Base-by-base conservation (phyloP, 2,888 invertebrate species). In the Mythimna albipuncta region DNA sequence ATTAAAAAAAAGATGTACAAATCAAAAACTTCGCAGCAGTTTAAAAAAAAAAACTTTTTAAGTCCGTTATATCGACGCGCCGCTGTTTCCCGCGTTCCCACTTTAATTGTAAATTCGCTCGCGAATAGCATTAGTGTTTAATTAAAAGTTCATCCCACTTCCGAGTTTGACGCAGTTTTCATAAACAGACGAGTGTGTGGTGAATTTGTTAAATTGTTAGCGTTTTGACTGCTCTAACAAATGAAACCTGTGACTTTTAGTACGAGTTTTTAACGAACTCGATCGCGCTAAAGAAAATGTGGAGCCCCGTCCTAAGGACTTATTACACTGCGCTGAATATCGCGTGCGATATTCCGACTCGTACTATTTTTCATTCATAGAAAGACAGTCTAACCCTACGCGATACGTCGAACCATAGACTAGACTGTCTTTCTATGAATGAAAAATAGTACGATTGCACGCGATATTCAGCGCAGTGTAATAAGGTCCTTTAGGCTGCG, bases 51-150 rank as follows among this genome's bases (percentile, higher is more conserved):
- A 41, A 50, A 41, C 19, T 65, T 61, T 57, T 21, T 47, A 77
- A 47, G 19, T 13, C 62, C 41, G 62, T 66, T 35, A 77, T 82
- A 89, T 88, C 90, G 89, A 89, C 75, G 77, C 64, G 69, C 52
- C 7, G n/a, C 26, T 21, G 70, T 75, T 69, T 61, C 61, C 70
- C 88, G 63, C 92, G 78, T 85, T 92, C 85, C 91, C 94, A 91
- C 65, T 86, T 83, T 84, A 89, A 92, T 91, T 92, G 92, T 93
- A 92, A 93, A 94, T 92, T 93, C 91, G 88, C 91, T 91, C 90
- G 91, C 90, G 90, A 91, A 93, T 89, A 86, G 91, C 91, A 94
- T 94, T 94, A 94, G 93, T 94, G 90, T 94, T 95, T 95, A 94
- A 95, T 94, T 94, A 94, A 95, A 95, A 95, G 92, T 94, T 94